Evolutionary conservation across 2,888 invertebrate species (phyloP).

Genomic region (Drosophila mulleri): DNA sequence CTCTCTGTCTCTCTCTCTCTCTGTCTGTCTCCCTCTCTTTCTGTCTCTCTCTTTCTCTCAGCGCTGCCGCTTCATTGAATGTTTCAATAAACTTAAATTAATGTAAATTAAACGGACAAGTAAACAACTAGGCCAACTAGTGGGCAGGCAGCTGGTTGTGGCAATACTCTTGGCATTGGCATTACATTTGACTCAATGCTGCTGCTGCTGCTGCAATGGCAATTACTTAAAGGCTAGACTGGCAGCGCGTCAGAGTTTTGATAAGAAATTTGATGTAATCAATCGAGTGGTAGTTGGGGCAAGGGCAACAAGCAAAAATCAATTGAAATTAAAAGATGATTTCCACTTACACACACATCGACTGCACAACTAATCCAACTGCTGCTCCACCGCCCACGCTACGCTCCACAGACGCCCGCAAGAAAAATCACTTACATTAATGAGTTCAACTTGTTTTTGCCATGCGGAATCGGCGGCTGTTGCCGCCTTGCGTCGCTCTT

Average conservation of each 20-base stretch:
- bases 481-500: slow-evolving; percentile 26
- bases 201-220: slow-evolving; percentile 37
- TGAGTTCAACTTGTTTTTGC: slow-evolving; percentile 79
- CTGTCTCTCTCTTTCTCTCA: too few species aligned
- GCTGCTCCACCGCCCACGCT: background rate
- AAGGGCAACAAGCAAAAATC: slow-evolving; percentile 78
- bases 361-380: background rate
- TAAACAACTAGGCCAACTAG: slow-evolving; percentile 33
- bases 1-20: too few species aligned
- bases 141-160: background rate
- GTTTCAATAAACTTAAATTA: slow-evolving; percentile 44
- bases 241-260: slow-evolving; percentile 54
- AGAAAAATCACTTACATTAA: slow-evolving; percentile 81
- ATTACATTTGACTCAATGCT: background rate
- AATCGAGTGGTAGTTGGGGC: slow-evolving; percentile 61
- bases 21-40: too few species aligned
- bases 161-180: background rate
- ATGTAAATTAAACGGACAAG: slow-evolving; percentile 62
- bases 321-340: slow-evolving; percentile 82
- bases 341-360: slow-evolving; percentile 39
- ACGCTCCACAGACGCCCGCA: slow-evolving; percentile 59
- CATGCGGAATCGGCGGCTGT: slow-evolving; percentile 59
- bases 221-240: slow-evolving; percentile 69
- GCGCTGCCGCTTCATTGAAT: background rate
- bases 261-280: slow-evolving; percentile 77